Evolutionary conservation across 2,113 vertebrate genomes (phyloP).

Genomic region (Pionites leucogaster): DNA sequence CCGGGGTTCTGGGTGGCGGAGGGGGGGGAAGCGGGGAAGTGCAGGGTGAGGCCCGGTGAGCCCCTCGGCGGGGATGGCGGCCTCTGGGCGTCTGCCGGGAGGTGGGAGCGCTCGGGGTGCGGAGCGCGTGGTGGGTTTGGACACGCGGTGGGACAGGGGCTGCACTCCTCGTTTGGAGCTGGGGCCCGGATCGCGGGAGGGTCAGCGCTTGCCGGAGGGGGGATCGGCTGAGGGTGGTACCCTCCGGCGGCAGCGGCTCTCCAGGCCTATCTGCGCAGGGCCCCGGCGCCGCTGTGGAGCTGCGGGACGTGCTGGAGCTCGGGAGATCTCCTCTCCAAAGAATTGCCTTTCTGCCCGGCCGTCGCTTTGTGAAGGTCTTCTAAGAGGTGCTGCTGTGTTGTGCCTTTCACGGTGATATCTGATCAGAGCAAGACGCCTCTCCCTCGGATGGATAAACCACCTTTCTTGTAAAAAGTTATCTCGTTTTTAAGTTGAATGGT

Average conservation of each 20-base stretch:
- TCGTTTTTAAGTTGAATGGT: background rate
- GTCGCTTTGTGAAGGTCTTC: fast-evolving
- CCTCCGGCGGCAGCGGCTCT: fast-evolving
- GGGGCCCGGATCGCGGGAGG: background rate
- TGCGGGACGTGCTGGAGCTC: background rate
- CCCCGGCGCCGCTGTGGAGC: background rate
- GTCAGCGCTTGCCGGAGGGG: background rate
- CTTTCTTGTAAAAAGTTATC: background rate
- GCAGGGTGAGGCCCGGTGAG: background rate
- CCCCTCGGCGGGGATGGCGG: background rate
- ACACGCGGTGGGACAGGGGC: fast-evolving
- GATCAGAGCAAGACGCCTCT: background rate
- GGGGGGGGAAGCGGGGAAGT: background rate
- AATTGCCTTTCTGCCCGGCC: background rate
- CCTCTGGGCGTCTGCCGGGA: too few relatives aligned
- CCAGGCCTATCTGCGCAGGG: fast-evolving
- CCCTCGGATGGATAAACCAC: background rate
- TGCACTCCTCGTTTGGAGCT: background rate
- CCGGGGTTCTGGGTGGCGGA: background rate
- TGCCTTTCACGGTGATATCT: fast-evolving
- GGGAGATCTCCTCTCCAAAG: fast-evolving
- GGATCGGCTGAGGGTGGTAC: too few relatives aligned
- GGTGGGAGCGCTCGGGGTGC: too few relatives aligned
- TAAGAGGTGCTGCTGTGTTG: fast-evolving
- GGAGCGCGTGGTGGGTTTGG: fast-evolving